Base-by-base conservation (phyloP, 1,140 invertebrate genomes). In the Conopomorpha cramerella region DNA sequence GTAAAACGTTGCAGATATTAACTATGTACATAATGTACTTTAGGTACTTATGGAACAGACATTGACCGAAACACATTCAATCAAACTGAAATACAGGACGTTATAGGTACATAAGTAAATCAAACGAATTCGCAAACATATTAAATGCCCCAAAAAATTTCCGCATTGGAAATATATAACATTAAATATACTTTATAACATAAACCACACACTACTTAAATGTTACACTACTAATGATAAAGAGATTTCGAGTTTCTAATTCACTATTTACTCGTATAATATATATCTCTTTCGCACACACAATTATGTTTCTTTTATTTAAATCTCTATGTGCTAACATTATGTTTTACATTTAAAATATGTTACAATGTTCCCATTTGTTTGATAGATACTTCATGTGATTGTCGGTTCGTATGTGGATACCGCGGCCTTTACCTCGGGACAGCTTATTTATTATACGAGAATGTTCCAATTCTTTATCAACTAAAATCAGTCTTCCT, bases 281-380 rank as follows among this genome's bases (percentile, higher is more conserved):
- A 59, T 64, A 64, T 57, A 63, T 62, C 54, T 64, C 51, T 60
- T 55, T 65, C 43, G 43, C 52, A 51, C 38, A 45, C 51, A 58
- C 55, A 59, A 52, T 42, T 45, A 39, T 36, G 45, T 56, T 46
- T 53, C 64, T 51, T 49, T 49, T 42, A 58, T 60, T 68, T 66
- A 45, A 61, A 7, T 7, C 6, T 56, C 66, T 71, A 71, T 60
- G 53, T 51, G 45, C 61, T 73, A 73, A 68, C 50, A 60, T 70
- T 68, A 65, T 47, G 50, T 70, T 68, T 66, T n/a, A n/a, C n/a
- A n/a, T n/a, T n/a, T 6, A 67, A 65, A 67, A 74, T 74, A 74
- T 71, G 70, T 74, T 71, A 67, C 61, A 71, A 59, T 74, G 70
- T 61, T 74, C 70, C 70, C 70, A 64, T 48, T 63, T 70, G 66